phyloP scores from a whole-genome alignment of 92 coral and sea anemone genomes.

The Porites evermanni region DNA sequence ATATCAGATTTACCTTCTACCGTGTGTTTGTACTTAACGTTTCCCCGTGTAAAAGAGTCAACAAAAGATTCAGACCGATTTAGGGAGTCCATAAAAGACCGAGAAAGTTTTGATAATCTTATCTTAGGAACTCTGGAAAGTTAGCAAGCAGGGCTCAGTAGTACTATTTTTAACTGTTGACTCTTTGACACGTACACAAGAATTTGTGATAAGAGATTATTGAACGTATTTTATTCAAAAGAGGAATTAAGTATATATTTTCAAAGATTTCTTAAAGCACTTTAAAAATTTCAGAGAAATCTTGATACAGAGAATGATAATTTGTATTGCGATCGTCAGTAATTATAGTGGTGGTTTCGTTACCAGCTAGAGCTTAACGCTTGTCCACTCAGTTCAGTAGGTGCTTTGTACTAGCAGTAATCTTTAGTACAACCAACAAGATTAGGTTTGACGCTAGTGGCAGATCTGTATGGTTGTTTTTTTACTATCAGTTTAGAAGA shows the following conservation, averaged over 20 bases:
- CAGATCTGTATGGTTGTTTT: background rate
- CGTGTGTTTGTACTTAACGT: slow-evolving; percentile 42
- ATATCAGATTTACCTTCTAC: slow-evolving; percentile 40
- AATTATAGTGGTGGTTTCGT: slow-evolving; percentile 29
- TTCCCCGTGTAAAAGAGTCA: slow-evolving; percentile 38
- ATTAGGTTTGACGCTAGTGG: slow-evolving; percentile 14
- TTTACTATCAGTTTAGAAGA: background rate
- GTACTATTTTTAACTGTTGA: slow-evolving; percentile 2
- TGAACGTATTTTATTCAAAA: slow-evolving; percentile 90
- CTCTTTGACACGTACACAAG: slow-evolving; percentile 28
- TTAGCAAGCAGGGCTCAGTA: background rate
- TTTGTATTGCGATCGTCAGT: slow-evolving; percentile 48
- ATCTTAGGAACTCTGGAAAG: background rate
- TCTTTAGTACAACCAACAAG: slow-evolving; percentile 4
- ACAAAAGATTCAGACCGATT: background rate
- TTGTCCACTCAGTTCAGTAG: background rate
- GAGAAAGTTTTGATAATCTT: background rate
- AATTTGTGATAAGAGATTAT: slow-evolving; percentile 73
- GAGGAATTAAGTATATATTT: slow-evolving; percentile 85
- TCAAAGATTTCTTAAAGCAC: slow-evolving; percentile 80
- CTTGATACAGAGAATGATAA: slow-evolving; percentile 42
- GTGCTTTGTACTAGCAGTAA: slow-evolving; percentile 9
- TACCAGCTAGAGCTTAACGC: background rate
- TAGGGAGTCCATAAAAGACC: background rate
- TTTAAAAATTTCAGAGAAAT: slow-evolving; percentile 50